Base-by-base conservation (phyloP, 2,888 invertebrate genomes). In the Lampropteryx suffumata region DNA sequence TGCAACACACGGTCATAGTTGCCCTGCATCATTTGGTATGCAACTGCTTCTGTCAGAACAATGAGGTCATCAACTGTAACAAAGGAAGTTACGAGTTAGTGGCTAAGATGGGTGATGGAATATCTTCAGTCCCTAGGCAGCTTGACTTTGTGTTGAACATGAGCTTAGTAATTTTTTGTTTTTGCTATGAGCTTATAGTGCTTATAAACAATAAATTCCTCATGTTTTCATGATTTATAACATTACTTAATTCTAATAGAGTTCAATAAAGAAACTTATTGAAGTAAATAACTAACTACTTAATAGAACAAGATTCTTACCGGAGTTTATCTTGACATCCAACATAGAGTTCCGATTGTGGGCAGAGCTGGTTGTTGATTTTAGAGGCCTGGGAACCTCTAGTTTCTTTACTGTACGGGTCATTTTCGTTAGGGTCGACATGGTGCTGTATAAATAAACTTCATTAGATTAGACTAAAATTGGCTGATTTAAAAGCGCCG, bases 41-140 rank as follows among this genome's bases (percentile, higher is more conserved):
- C 94, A 64, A 96, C 95, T 79, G 93, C 94, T 84, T 97, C 96
- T 68, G 95, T 94, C 74, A 96, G 91, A 79, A 94, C 94, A 83
- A 96, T 94, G 62, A 96, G 91, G 83, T 95, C 95, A 90, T 96
- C 95, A 71, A 95, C 95, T 93, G 91, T 59, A 92, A 92, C 68
- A 41, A 61, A 45, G 34, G 37, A 11, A 29, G n/a, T n/a, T n/a
- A n/a, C n/a, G n/a, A n/a, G n/a, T n/a, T n/a, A n/a, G n/a, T n/a
- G n/a, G n/a, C n/a, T n/a, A n/a, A n/a, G n/a, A n/a, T n/a, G n/a
- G n/a, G n/a, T n/a, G n/a, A n/a, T n/a, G n/a, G n/a, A n/a, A n/a
- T n/a, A n/a, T n/a, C n/a, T n/a, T n/a, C n/a, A n/a, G n/a, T n/a
- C n/a, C n/a, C n/a, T n/a, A n/a, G n/a, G n/a, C n/a, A n/a, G n/a